Evolutionary conservation across 37 sponge, comb jelly and placozoan species (phyloP).

Genomic region (Spongilla lacustris): DNA sequence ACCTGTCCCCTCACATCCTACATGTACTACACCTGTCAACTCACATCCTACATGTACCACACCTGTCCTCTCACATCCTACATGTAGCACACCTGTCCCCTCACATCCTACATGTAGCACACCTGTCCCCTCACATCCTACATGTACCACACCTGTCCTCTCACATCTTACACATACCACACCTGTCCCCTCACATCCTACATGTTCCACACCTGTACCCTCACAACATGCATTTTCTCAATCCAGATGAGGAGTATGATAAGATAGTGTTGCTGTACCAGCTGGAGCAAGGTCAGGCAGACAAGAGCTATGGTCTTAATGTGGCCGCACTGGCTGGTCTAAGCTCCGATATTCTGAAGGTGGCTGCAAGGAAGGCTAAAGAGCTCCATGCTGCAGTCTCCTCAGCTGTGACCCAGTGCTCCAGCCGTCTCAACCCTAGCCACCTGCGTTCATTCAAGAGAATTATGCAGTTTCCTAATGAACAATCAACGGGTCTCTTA

Average conservation of each 20-base stretch:
- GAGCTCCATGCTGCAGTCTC: conserved; percentile 9
- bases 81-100: no score
- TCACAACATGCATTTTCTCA: no score
- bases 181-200: no score
- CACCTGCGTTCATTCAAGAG: not conserved
- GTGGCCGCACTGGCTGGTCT: conserved; percentile 53
- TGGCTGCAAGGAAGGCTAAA: conserved; percentile 31
- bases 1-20: no score
- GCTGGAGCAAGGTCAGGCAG: conserved; percentile 50
- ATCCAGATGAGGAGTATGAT: conserved; percentile 36
- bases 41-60: no score
- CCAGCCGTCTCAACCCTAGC: not conserved
- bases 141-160: no score
- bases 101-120: no score
- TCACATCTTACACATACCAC: no score
- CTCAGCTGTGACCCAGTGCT: not conserved
- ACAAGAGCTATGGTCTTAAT: conserved; percentile 64
- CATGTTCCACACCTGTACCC: no score
- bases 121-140: no score
- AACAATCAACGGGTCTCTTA: not conserved
- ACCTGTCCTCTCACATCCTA: no score
- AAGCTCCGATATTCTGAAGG: conserved; percentile 12
- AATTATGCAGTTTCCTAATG: not conserved
- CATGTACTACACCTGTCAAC: no score
- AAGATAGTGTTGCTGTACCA: conserved; percentile 58